Base-by-base conservation (phyloP, 2,888 invertebrate species). In the Gisinianus flammeolus region DNA sequence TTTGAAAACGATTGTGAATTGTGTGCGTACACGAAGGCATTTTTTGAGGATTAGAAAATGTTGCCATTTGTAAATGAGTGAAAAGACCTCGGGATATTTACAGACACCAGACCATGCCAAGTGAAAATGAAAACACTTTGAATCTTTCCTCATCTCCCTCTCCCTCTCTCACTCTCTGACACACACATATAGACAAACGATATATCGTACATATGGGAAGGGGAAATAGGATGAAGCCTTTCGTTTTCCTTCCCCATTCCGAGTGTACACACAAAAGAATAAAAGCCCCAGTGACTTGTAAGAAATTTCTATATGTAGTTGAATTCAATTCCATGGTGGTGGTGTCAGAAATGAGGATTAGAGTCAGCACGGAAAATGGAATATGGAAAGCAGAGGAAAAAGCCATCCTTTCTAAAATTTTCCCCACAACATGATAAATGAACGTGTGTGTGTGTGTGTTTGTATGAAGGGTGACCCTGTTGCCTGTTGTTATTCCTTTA, bases 371-470 rank as follows among this genome's bases (percentile, higher is more conserved):
- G 35, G 35, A 35, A 12, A 35, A 35, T 35, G 5, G 35, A 35
- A 5, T 12, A 44, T 44, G 6, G 44, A n/a, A n/a, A 44, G 44
- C 44, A 44, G 6, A 19, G 44, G 44, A 44, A n/a, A n/a, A 44
- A 44, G 44, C 44, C 44, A 44, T 44, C 31, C 33, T 12, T 62
- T 62, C 28, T 3, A 16, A 56, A 24, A 62, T 67, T 67, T 67
- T 31, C 31, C 67, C 33, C 67, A 31, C 67, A 33, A 33, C 67
- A 33, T 30, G 67, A 67, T 28, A 62, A 22, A 62, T 26, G 26
- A 62, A 22, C 26, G 44, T 2, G 8, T 1, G 6, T n/a, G n/a
- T n/a, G n/a, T n/a, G n/a, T n/a, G n/a, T n/a, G n/a, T n/a, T n/a
- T n/a, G 10, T 12, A 8, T 12, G 52, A 52, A 52, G 8, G 52